Evolutionary conservation across 2,888 invertebrate genomes (phyloP).

Genomic region (Sceliomorpha sp.): DNA sequence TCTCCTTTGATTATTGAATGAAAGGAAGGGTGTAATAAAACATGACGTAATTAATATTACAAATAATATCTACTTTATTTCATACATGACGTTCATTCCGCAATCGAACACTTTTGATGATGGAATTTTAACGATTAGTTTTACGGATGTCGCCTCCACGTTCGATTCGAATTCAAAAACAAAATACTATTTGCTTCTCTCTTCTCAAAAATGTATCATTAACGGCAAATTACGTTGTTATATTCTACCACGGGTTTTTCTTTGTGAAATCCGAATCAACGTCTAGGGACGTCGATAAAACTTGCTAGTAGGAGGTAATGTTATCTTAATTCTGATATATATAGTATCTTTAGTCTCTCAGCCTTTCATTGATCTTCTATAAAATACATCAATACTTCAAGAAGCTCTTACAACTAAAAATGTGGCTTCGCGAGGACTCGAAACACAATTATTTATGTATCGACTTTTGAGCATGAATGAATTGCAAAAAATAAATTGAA

Average conservation of each 20-base stretch:
- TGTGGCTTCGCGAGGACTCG: slow-evolving; percentile 31
- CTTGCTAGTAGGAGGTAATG: slow-evolving; percentile 38
- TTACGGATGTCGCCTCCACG: slow-evolving; percentile 22
- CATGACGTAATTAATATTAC: slow-evolving; percentile 29
- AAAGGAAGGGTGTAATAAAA: neutral
- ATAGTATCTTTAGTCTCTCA: slow-evolving; percentile 43
- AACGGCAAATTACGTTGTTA: neutral
- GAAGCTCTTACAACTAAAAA: slow-evolving; percentile 34
- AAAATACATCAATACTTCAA: slow-evolving; percentile 45
- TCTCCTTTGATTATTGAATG: too few relatives aligned
- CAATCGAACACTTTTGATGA: slow-evolving; percentile 56
- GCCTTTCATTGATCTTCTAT: slow-evolving; percentile 46
- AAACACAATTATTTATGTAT: slow-evolving; percentile 22
- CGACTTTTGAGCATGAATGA: slow-evolving; percentile 39
- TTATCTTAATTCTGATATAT: slow-evolving; percentile 36
- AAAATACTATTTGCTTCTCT: neutral
- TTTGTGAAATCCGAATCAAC: slow-evolving; percentile 5
- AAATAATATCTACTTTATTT: slow-evolving; percentile 54
- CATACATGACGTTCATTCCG: slow-evolving; percentile 52
- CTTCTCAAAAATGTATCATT: slow-evolving; percentile 3
- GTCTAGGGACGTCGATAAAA: slow-evolving; percentile 28
- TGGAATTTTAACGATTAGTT: slow-evolving; percentile 43
- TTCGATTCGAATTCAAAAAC: neutral
- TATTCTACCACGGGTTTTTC: neutral
- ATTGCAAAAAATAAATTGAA: slow-evolving; percentile 1